Evolutionary conservation across 2,797 vertebrate genomes (phyloP), one percentile per base, ranked within the genome.

Genomic region (Oreonectes daqikongensis): DNA sequence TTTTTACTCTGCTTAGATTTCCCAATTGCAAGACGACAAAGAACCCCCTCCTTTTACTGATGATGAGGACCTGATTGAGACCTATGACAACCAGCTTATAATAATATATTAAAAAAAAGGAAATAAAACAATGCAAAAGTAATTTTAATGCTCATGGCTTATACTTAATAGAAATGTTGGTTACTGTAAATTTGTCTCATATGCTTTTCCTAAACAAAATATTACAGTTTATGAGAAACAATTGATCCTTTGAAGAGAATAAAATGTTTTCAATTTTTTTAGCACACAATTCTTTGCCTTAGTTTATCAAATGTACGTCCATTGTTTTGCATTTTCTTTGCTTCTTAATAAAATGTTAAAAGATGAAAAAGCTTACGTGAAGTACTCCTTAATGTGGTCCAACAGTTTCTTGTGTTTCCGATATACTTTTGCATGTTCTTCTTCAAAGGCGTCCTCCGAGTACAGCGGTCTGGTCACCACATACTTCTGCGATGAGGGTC

Each of bases 401-500:
- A 89, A 70, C 65, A 91, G 79, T 1, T 89, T 94, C 90, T 96
- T 98, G 79, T 88, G 95, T 46, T 87, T 85, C 87, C 97, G 92
- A 5, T 89, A 81, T 79, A 93, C 77, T 87, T 93, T 98, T 84
- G 92, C 86, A n/a, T 98, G 84, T 6, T 95, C 91, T 75, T 92
- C 85, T 0, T 84, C 81, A 63, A 99, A 99, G 4, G 81, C 65
- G 12, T 95, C 94, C 85, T 95, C 93, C 0, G 97, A 97, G 84
- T 96, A 98, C 35, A 98, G 87, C 0, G 93, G 91, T 84, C 97
- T 92, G 86, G 89, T 85, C 86, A 98, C 93, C 78, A 92, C 75
- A 20, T 97, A 99, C 83, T 93, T 93, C 78, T 90, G 92, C 3
- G 90, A 92, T 79, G 91, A 85, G 1, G 91, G 80, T 85, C 93